Evolutionary conservation across 1,140 invertebrate species (phyloP).

Genomic region (Asbolus verrucosus): DNA sequence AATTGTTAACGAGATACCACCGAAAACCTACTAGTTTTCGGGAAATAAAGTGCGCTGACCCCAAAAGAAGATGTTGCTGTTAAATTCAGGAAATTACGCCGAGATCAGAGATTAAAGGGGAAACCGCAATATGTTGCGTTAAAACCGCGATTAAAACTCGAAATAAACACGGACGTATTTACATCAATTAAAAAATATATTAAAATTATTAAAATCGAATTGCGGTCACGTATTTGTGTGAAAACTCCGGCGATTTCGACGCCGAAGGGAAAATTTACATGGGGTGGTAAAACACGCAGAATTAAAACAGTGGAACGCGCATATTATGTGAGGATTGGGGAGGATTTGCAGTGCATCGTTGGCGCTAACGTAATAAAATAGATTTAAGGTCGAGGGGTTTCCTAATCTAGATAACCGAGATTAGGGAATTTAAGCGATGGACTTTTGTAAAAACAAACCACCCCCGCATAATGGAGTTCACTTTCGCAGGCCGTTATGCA

Average conservation of each 20-base stretch:
- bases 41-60: constrained; percentile 22
- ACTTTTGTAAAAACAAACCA: neutral
- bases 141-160: constrained; percentile 3
- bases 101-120: constrained; percentile 13
- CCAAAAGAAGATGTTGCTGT: constrained; percentile 15
- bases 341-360: constrained; percentile 39
- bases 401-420: constrained; percentile 32
- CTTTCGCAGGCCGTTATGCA: no score
- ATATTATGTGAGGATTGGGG: constrained; percentile 38
- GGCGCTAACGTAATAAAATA: constrained; percentile 45
- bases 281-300: neutral
- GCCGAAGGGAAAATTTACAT: neutral
- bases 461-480: no score
- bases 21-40: constrained; percentile 13
- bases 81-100: constrained; percentile 20
- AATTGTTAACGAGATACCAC: constrained; percentile 5
- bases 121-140: constrained; percentile 2
- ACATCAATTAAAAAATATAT: constrained; percentile 10
- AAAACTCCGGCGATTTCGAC: no score
- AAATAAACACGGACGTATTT: neutral
- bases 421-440: constrained; percentile 20
- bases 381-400: constrained; percentile 47
- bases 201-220: no score
- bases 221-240: no score
- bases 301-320: constrained; percentile 42